A percentile compares a stretch with the other conserved stretches of the same genome.
phyloP scores from a whole-genome alignment of 2,113 vertebrate genomes.

The Prionailurus viverrinus region DNA sequence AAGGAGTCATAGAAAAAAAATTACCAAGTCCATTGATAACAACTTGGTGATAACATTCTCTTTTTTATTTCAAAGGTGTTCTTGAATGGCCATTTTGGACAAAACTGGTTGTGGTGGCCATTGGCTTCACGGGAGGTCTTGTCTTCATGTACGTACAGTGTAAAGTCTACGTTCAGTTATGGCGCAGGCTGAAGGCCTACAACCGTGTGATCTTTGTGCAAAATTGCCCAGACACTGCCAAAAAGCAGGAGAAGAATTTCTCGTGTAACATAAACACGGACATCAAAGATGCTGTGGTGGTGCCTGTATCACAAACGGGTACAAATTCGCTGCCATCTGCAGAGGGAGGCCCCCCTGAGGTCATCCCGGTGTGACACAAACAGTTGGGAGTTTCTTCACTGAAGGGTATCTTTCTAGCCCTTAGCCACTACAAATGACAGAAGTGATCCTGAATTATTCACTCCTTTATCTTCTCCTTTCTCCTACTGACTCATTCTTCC shows the following conservation, averaged over 20 bases:
- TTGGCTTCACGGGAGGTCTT: conserved; percentile 94
- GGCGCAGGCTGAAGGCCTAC: conserved; percentile 98
- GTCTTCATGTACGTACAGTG: conserved; percentile 99
- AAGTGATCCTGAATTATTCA: conserved; percentile 70
- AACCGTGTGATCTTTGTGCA: conserved; percentile 99
- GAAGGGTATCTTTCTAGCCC: conserved; percentile 67
- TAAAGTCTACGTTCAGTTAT: conserved; percentile 97
- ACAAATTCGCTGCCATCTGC: conserved; percentile 86
- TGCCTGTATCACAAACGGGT: conserved; percentile 87
- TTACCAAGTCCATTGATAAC: background rate
- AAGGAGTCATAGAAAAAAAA: background rate
- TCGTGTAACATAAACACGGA: conserved; percentile 82
- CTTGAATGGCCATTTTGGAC: conserved; percentile 99
- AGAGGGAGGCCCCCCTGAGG: conserved; percentile 86
- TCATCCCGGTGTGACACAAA: conserved; percentile 91
- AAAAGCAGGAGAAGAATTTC: conserved; percentile 89
- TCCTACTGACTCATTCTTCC: conserved; percentile 42
- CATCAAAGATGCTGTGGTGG: conserved; percentile 87
- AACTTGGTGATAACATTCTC: conserved; percentile 42
- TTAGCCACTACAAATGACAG: conserved; percentile 74
- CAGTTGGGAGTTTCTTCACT: conserved; percentile 1
- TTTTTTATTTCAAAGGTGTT: conserved; percentile 88
- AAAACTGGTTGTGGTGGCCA: conserved; percentile 96
- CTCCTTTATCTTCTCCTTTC: background rate
- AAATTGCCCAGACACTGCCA: conserved; percentile 96